Evolutionary conservation across 64 coral and sea anemone genomes (phyloP).

Genomic region (Astreopora myriophthalma): DNA sequence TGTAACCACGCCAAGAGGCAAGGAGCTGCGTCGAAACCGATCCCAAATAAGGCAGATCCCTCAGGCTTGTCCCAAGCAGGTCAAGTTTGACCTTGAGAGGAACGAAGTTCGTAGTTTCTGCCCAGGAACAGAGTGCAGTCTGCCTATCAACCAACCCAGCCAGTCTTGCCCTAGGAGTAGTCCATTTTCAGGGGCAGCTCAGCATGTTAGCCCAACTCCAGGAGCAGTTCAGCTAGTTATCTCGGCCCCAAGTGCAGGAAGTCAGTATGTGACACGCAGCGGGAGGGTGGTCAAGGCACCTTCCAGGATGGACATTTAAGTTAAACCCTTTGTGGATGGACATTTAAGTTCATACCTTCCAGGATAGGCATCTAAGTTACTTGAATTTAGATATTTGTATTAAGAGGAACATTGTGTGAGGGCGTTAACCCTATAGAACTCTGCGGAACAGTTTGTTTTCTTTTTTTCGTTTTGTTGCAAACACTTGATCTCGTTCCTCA

Average conservation of each 20-base stretch:
- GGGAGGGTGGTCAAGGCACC: conserved; percentile 34
- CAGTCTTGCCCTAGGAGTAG: not conserved
- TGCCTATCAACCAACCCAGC: not conserved
- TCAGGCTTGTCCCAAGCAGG: not conserved
- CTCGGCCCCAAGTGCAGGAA: not conserved
- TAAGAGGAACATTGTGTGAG: not conserved
- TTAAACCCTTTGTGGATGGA: not conserved
- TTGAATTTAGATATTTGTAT: not conserved
- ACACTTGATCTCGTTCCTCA: not conserved
- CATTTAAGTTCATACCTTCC: too few relatives aligned
- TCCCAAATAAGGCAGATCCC: not conserved
- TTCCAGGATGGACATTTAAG: conserved; percentile 8
- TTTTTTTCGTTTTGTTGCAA: too few relatives aligned
- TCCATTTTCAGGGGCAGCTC: not conserved
- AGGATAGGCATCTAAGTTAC: not conserved
- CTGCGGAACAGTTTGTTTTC: too few relatives aligned
- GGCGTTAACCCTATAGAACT: not conserved
- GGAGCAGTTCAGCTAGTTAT: not conserved
- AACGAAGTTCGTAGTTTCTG: not conserved
- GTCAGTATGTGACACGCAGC: conserved; percentile 8
- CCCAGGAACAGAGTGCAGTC: not conserved
- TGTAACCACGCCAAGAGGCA: not conserved
- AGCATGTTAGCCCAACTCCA: not conserved
- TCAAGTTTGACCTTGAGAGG: not conserved
- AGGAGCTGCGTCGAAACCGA: not conserved